These are phyloP conservation scores for Melanostoma mellinum DNA, from an alignment of 2,888 invertebrate species.

Conservation along the genomic window DNA sequence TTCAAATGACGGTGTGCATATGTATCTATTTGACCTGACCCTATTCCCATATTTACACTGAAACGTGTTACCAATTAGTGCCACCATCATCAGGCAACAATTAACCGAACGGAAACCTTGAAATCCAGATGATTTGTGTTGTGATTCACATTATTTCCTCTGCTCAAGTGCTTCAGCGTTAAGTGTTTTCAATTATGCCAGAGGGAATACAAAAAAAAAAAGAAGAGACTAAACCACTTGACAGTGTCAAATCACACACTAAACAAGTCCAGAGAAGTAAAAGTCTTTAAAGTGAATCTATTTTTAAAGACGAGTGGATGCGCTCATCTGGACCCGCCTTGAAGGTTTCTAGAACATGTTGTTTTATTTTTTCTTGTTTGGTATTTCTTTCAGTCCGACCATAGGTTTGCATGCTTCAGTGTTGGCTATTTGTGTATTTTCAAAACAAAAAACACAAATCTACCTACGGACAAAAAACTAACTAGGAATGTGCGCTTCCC, in stretches of 20 bases:
- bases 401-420: constrained; percentile 10
- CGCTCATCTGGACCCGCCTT: constrained; percentile 36
- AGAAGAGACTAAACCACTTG: constrained; percentile 50
- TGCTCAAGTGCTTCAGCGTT: constrained; percentile 44
- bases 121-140: constrained; percentile 28
- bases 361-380: not conserved
- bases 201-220: constrained; percentile 16
- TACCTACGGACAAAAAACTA: not conserved
- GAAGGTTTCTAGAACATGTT: constrained; percentile 47
- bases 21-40: no score
- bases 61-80: constrained; percentile 41
- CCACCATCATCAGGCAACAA: constrained; percentile 1
- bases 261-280: constrained; percentile 8
- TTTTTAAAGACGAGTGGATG: constrained; percentile 29
- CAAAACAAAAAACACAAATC: constrained; percentile 4
- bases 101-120: constrained; percentile 12
- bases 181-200: constrained; percentile 48
- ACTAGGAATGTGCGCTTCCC: constrained; percentile 42
- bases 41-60: not conserved
- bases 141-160: constrained; percentile 42
- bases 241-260: constrained; percentile 68
- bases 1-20: no score
- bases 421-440: constrained; percentile 25
- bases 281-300: constrained; percentile 36
- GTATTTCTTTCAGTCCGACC: not conserved